Base-by-base conservation (phyloP, 2,113 vertebrate species). In the Anthoscopus minutus region DNA sequence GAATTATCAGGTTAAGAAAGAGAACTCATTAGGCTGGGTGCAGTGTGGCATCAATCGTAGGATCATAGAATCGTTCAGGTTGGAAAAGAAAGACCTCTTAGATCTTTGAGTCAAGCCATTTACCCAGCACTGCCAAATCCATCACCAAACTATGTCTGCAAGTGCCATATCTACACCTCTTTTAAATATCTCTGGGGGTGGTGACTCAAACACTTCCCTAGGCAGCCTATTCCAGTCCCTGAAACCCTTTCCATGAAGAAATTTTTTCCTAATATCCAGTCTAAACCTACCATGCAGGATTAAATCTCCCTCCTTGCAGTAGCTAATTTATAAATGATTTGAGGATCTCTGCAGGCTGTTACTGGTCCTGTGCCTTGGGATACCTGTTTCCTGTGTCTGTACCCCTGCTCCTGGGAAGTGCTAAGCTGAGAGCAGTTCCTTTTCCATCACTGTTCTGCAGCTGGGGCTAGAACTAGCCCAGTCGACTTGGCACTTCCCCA, bases 401-500 rank as follows among this genome's bases (percentile, higher is more conserved):
- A 27, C 6, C 6, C 18, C 38, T 30, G 16, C 24, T 40, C 58
- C 67, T 5, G 2, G 48, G 30, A 58, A 44, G 30, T 38, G 51
- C 30, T 42, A 44, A n/a, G n/a, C n/a, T 22, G 16, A 23, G n/a
- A 18, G 8, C 48, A 64, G 15, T 45, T 60, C 40, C 80, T 89
- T 54, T 89, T 31, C 38, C 24, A 44, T 40, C 31, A 12, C 42
- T 20, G 37, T 22, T 69, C 22, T 69, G 84, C 67, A 81, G 38
- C 35, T 47, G 27, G 30, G 30, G 30, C 11, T 54, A 78, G 62
- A 81, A 57, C 31, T 40, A n/a, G 15, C 44, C 35, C 35, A 31
- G 57, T 18, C 0, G 0, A 33, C 3, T 40, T 50, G 44, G 44
- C 0, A 8, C 11, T 56, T 82, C 47, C 44, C 20, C 6, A 5